Evolutionary conservation across 1,140 invertebrate genomes (phyloP).

Genomic region (Stegodyphus dumicola): DNA sequence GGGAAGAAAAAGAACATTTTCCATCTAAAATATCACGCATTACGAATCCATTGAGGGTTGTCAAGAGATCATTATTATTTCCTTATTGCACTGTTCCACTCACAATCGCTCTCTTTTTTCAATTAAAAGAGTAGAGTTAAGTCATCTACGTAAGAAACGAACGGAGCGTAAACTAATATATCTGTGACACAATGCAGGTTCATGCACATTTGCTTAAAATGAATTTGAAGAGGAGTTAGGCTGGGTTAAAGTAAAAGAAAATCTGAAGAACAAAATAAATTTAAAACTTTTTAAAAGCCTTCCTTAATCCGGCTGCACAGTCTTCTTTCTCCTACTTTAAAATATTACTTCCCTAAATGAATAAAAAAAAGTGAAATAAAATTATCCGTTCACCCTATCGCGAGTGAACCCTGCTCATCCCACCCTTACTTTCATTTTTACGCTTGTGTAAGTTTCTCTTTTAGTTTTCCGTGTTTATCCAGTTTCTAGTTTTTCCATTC

Average conservation of each 20-base stretch:
- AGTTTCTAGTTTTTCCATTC: constrained; percentile 23
- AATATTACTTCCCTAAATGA: constrained; percentile 53
- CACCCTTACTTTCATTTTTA: constrained; percentile 29
- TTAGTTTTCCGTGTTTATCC: constrained; percentile 52
- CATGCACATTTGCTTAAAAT: neutral
- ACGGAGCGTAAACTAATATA: constrained; percentile 8
- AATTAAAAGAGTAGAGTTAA: neutral
- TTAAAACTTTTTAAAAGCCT: constrained; percentile 25
- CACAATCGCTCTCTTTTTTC: no score
- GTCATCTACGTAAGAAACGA: constrained; percentile 23
- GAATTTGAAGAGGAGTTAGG: neutral
- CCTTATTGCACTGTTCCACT: no score
- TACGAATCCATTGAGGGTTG: no score
- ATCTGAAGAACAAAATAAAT: neutral
- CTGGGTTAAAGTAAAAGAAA: neutral
- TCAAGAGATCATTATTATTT: no score
- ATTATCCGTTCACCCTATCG: constrained; percentile 20
- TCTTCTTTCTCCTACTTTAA: constrained; percentile 43
- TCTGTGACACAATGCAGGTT: constrained; percentile 12
- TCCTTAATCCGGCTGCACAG: constrained; percentile 25
- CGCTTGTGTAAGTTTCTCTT: constrained; percentile 46
- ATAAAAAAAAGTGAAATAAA: constrained; percentile 42
- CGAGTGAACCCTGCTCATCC: neutral
- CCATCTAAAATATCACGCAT: no score
- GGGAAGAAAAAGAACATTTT: no score